Percentiles rank a stretch among this genome's conserved stretches.
phyloP scores from a whole-genome alignment of 92 coral and sea anemone species.

The Palythoa heliodiscus region DNA sequence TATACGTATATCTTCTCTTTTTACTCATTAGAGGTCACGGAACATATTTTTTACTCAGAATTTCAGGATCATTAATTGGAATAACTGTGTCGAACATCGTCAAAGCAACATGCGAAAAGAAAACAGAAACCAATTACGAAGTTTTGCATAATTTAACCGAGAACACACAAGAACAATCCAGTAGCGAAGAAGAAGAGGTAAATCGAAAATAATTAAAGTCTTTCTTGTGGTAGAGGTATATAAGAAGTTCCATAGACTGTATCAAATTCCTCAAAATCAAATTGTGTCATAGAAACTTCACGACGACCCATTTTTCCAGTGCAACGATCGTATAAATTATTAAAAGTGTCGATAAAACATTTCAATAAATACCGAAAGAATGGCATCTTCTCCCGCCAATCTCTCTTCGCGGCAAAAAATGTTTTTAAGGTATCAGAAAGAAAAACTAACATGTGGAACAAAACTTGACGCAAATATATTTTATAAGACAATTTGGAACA shows the following conservation, averaged over 20 bases:
- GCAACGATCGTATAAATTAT: not conserved
- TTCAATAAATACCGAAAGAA: not conserved
- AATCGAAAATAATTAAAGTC: too few species aligned
- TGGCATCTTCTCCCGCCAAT: not conserved
- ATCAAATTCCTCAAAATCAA: not conserved
- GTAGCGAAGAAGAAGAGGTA: not conserved
- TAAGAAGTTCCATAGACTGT: not conserved
- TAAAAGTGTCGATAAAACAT: too few species aligned
- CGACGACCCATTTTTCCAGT: not conserved
- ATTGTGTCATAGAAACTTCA: not conserved
- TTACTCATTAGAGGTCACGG: not conserved
- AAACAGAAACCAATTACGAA: not conserved
- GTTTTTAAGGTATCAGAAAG: not conserved
- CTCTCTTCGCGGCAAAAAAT: not conserved
- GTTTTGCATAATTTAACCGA: not conserved
- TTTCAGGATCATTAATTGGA: not conserved
- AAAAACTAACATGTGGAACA: not conserved
- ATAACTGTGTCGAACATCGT: not conserved
- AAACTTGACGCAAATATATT: not conserved
- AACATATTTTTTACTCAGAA: not conserved
- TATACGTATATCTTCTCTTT: not conserved
- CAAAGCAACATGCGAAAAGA: not conserved
- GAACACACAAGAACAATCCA: not conserved
- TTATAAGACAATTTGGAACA: not conserved
- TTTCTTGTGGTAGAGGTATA: not conserved